Base-by-base conservation (phyloP, 53 echinoderm and acorn worm species). In the Zoroaster sp. region DNA sequence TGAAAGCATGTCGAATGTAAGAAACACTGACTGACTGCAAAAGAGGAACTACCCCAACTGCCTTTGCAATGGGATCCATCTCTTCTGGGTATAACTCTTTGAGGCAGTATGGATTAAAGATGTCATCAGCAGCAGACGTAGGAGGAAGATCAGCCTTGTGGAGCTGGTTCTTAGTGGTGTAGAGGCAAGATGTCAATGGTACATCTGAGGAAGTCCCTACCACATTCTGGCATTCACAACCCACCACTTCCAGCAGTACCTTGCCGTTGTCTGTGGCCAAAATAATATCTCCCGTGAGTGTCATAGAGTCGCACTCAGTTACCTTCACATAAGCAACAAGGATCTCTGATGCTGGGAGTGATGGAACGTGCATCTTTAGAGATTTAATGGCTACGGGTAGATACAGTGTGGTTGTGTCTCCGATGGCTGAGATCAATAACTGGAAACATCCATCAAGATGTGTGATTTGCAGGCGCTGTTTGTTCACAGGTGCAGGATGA, bases 361-460 rank as follows among this genome's bases (percentile, higher is more conserved):
- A 73, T 28, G 94, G 93, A 0, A 91, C 89, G 41, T 88, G 69
- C 94, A 96, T 96, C n/a, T 86, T 88, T 20, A 97, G 51, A 7
- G 73, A 90, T 18, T 93, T 59, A 11, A 97, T 37, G 3, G 33
- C 20, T 1, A 92, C 41, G 18, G 93, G 92, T 55, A 91, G 94
- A 81, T 96, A 97, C 15, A 87, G 78, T 20, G 94, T 89, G 2
- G 94, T 88, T 13, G 78, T 69, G 46, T 90, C 80, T 25, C 94
- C 87, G 7, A 89, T 35, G 1, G 92, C 71, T 59, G 75, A 87
- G 33, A 90, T 59, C 4, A 96, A 72, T 3, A 93, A 87, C 81
- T 97, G 98, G 73, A 95, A 97, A 70, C 94, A 95, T 15, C 94
- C 92, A 86, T 92, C 92, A 4, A 95, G 83, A 9, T 82, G 88